Base-by-base conservation (phyloP, 1,140 invertebrate genomes). In the Parasteatoda tepidariorum region DNA sequence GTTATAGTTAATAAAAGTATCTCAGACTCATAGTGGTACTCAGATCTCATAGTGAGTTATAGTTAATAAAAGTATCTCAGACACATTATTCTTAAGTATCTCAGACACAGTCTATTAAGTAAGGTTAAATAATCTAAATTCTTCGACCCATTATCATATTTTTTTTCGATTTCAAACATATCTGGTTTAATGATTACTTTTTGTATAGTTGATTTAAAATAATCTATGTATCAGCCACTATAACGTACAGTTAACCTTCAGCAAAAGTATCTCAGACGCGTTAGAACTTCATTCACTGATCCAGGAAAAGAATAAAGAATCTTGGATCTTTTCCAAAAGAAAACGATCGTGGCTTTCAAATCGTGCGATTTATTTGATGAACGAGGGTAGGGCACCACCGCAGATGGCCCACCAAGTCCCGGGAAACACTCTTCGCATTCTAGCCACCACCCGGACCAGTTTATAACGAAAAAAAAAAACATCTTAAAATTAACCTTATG, bases 371-470 rank as follows among this genome's bases (percentile, higher is more conserved):
- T 3, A 22, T 57, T 76, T 64, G 73, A 64, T 76, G 33, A 30
- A 64, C 34, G 41, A 34, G 73, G 38, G 26, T 9, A n/a, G 31
- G 5, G 48, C 59, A n/a, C 22, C 6, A 2, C n/a, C 33, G 31
- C 34, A 28, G 33, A 64, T 48, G 59, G 59, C 34, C 62, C 38
- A 13, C 7, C n/a, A 26, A 11, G n/a, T n/a, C 24, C 7, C 15
- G 24, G 57, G 24, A 22, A 7, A 11, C 7, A 22, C 24, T 6
- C 57, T 15, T 9, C 2, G 57, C 7, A 26, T 59, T n/a, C n/a
- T n/a, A n/a, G n/a, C 26, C 13, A 22, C 11, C 13, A 15, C 55
- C 73, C 61, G 61, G 66, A 78, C 74, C 61, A 66, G 74, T 78
- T 78, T 78, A 38, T n/a, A n/a, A n/a, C n/a, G n/a, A n/a, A n/a